phyloP scores from a whole-genome alignment of 37 sponge, comb jelly and placozoan genomes.

The Diacarnus erythraeanus region DNA sequence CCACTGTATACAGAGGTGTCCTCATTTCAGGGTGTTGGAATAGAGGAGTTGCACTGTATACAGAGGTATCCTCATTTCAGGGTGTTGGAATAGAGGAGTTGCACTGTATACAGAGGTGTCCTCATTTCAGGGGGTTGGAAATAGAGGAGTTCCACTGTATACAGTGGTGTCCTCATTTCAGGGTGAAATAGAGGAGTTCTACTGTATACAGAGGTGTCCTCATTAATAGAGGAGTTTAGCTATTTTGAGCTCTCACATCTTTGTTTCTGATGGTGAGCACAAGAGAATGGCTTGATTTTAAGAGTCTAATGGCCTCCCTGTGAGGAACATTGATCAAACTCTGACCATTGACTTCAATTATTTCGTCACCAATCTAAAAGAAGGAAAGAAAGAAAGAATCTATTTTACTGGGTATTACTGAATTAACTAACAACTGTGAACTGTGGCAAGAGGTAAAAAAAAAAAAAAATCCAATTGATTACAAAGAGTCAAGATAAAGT shows the following conservation, averaged over 20 bases:
- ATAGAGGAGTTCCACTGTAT: background rate
- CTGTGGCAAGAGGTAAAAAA: too few relatives aligned
- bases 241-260: constrained; percentile 5
- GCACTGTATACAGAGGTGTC: background rate
- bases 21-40: too few relatives aligned
- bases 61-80: background rate
- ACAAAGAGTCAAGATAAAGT: too few relatives aligned
- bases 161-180: background rate
- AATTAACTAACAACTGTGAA: too few relatives aligned
- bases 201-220: background rate
- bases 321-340: constrained; percentile 49
- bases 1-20: too few relatives aligned
- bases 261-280: constrained; percentile 66
- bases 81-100: background rate
- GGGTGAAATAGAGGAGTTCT: background rate
- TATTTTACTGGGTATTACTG: too few relatives aligned
- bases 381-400: background rate
- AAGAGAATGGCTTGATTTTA: constrained; percentile 63
- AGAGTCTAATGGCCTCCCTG: constrained; percentile 56
- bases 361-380: constrained; percentile 70
- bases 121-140: too few relatives aligned
- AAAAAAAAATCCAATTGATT: too few relatives aligned
- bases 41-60: too few relatives aligned
- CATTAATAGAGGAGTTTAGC: background rate
- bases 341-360: constrained; percentile 68